Evolutionary conservation across 2,797 vertebrate species (phyloP), one percentile per base, ranked within the genome.

Genomic region (Phrynocephalus vlangalii): DNA sequence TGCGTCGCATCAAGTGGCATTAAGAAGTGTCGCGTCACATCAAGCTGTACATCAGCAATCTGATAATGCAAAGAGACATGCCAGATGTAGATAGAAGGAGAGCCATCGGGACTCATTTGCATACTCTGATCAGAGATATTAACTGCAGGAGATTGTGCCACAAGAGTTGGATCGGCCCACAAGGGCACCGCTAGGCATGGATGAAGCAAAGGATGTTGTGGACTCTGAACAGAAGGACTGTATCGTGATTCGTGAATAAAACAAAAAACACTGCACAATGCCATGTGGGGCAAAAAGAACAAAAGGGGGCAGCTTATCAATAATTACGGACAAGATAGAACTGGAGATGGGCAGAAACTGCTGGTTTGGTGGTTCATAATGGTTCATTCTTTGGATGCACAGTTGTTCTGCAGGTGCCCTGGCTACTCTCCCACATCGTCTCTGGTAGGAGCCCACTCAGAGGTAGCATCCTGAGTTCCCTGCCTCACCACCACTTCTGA

Each of bases 81-180:
- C n/a, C 71, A 89, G 86, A 94, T 85, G 94, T 82, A 87, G 91
- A 92, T 82, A 93, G 88, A 79, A 91, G 88, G 85, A 92, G 20
- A 5, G 44, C 79, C 90, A 93, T 91, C 26, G 11, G 88, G 92
- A 93, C 90, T 88, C 4, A 92, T 95, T 92, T 95, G 30, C 30
- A 86, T 50, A 79, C 78, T 33, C 56, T 84, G 83, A 89, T 88
- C 0, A 28, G 80, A 66, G 56, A 89, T 33, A 81, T 87, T 92
- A 92, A 70, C 20, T 83, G 76, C 71, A 68, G 92, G 48, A 22
- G 84, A 82, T 79, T 18, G 76, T 44, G 22, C 83, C 50, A 60
- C 93, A 90, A 28, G 87, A 66, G 90, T 94, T 92, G 86, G 90
- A 94, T 92, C 86, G 4, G 89, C 26, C 83, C 72, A 81, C 15